Conservation (phyloP, 2,113 vertebrate species). For the Xiphophorus maculatus region DNA sequence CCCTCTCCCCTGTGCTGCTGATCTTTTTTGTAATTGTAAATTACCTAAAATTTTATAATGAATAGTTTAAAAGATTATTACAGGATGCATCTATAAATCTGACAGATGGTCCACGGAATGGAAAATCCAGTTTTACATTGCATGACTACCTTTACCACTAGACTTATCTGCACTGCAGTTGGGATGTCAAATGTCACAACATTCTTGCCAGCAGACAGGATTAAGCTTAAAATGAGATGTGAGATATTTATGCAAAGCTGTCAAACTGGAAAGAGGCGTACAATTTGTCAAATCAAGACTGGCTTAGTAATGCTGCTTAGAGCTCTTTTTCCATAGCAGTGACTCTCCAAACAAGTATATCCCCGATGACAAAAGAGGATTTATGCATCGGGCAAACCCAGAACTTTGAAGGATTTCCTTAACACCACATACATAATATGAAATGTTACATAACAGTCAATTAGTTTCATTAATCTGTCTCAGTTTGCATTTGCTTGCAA, state of each 20-base stretch:
- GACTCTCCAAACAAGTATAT: conserved; percentile 35
- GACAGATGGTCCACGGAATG: background rate
- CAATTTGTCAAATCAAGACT: conserved; percentile 1
- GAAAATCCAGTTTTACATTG: conserved; percentile 18
- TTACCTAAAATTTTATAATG: background rate
- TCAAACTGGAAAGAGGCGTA: conserved; percentile 20
- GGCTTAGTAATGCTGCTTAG: conserved; percentile 12
- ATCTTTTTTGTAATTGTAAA: background rate
- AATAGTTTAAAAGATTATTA: background rate
- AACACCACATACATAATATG: background rate
- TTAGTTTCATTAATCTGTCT: conserved; percentile 4
- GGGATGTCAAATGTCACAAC: background rate
- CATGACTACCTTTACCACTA: background rate
- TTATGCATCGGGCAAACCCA: conserved; percentile 17
- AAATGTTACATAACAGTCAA: conserved; percentile 20
- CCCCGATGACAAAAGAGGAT: conserved; percentile 23
- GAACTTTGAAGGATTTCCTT: conserved; percentile 19
- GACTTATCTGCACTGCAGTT: background rate
- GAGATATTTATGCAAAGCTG: conserved; percentile 13
- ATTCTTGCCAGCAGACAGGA: conserved; percentile 10
- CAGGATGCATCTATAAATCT: background rate
- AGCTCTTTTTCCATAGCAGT: conserved; percentile 18
- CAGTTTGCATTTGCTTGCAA: background rate
- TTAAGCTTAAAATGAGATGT: conserved; percentile 14
- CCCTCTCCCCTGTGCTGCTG: background rate